Evolutionary conservation across 1,140 invertebrate species (phyloP).

Genomic region (Drepana arcuata): DNA sequence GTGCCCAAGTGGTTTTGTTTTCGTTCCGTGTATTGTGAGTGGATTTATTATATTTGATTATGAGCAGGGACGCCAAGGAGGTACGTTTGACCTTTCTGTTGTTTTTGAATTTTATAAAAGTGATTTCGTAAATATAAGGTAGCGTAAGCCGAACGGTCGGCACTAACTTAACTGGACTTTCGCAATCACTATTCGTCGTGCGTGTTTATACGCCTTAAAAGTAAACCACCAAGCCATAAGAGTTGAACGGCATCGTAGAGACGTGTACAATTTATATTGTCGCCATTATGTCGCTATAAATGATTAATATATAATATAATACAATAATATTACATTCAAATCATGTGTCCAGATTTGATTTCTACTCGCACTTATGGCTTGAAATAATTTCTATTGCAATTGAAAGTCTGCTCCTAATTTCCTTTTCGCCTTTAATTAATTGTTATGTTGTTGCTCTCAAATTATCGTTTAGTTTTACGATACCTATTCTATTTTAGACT

Average conservation of each 20-base stretch:
- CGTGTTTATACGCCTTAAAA: conserved; percentile 54
- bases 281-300: conserved; percentile 25
- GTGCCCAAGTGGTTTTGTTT: conserved; percentile 53
- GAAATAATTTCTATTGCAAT: conserved; percentile 39
- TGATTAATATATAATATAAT: conserved; percentile 36
- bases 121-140: conserved; percentile 21
- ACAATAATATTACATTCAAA: conserved; percentile 31
- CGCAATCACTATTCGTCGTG: conserved; percentile 58
- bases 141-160: conserved; percentile 25
- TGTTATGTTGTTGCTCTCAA: background rate
- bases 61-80: conserved; percentile 50
- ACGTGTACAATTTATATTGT: conserved; percentile 45
- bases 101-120: conserved; percentile 12
- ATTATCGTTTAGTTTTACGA: too few species aligned
- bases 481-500: too few species aligned
- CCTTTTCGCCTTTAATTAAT: conserved; percentile 15
- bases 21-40: conserved; percentile 51
- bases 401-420: conserved; percentile 29
- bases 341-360: conserved; percentile 34
- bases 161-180: conserved; percentile 68
- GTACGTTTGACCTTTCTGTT: conserved; percentile 29
- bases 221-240: conserved; percentile 39
- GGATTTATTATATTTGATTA: conserved; percentile 59
- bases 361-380: conserved; percentile 38
- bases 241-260: conserved; percentile 12